These are phyloP conservation scores for Mungos mungo DNA, from an alignment of 2,113 vertebrate species.

Conservation along the genomic window DNA sequence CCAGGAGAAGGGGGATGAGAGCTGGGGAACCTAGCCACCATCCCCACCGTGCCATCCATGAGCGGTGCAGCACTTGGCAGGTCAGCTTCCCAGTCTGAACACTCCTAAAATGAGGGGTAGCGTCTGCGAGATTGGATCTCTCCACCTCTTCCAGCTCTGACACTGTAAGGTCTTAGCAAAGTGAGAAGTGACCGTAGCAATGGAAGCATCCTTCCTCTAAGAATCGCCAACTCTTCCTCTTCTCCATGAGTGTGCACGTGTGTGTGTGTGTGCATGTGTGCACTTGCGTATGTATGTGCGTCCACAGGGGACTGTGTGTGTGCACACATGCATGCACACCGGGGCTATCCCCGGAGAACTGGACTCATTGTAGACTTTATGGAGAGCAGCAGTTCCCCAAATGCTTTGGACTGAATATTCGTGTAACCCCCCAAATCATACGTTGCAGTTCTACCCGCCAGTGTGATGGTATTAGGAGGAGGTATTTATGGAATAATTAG, in stretches of 20 bases:
- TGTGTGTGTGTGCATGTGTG: fast-evolving
- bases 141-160: background rate
- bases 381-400: background rate
- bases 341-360: background rate
- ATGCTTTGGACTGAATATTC: background rate
- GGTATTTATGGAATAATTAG: background rate
- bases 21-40: background rate
- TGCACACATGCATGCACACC: background rate
- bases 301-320: no score
- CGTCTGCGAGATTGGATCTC: background rate
- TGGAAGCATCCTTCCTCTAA: background rate
- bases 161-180: background rate
- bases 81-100: background rate
- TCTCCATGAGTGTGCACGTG: background rate
- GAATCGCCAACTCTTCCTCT: background rate
- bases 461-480: background rate
- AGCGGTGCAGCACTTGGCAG: no score
- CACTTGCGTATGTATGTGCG: background rate
- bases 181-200: background rate
- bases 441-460: background rate
- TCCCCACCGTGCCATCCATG: background rate
- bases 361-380: background rate
- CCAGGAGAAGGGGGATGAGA: background rate
- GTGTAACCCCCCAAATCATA: background rate
- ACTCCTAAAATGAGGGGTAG: background rate